Evolutionary conservation across 1,140 invertebrate species (phyloP).

Genomic region (Papilio polyxenes): DNA sequence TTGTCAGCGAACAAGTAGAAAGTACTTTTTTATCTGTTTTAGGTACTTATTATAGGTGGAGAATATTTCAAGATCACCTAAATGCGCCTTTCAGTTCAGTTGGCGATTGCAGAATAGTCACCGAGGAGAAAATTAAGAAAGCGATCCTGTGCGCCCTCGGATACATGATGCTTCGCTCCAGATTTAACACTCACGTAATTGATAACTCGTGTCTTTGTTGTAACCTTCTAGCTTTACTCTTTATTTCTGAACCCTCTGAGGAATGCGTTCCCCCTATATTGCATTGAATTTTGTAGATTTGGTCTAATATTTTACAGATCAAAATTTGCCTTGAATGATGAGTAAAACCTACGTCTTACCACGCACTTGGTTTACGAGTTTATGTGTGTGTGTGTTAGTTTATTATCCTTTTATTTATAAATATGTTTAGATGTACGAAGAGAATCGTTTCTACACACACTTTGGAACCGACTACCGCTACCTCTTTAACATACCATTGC

Average conservation of each 20-base stretch:
- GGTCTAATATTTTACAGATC: not conserved
- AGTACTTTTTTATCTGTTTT: conserved; percentile 30
- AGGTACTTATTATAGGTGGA: conserved; percentile 75
- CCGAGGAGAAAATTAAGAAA: conserved; percentile 69
- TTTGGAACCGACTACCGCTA: conserved; percentile 64
- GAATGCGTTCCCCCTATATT: not conserved
- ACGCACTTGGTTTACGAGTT: no score
- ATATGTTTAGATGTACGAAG: conserved; percentile 55
- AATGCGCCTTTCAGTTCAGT: conserved; percentile 52
- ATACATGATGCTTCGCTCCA: conserved; percentile 54
- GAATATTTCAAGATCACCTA: conserved; percentile 71
- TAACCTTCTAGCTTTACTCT: no score
- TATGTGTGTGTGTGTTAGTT: no score
- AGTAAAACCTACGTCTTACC: no score
- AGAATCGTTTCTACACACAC: conserved; percentile 56
- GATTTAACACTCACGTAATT: conserved; percentile 59
- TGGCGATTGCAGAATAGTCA: conserved; percentile 63
- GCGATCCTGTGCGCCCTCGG: conserved; percentile 50
- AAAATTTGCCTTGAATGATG: no score
- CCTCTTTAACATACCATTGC: conserved; percentile 67
- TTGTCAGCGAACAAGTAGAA: no score
- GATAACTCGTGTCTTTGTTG: not conserved
- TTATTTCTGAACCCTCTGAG: no score
- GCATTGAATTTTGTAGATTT: not conserved
- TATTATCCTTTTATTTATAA: not conserved